Evolutionary conservation across 2,797 vertebrate genomes (phyloP), one percentile per base, ranked within the genome.

Genomic region (Chaetodon trifasciatus): DNA sequence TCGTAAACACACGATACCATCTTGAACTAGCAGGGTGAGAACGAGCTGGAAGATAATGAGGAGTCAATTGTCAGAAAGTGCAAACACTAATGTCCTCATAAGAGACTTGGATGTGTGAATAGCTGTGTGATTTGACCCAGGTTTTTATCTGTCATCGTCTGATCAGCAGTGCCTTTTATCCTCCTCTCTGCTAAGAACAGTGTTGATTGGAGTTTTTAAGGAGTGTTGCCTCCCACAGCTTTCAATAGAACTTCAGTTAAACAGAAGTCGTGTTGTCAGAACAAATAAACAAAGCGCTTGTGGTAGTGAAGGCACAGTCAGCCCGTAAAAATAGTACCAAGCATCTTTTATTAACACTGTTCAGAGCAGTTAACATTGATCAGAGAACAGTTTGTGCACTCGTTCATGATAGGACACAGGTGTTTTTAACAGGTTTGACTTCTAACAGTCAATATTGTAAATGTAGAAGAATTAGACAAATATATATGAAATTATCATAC

Each of bases 71-170:
- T 70, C 19, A 37, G 16, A 42, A 47, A 69, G 35, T 57, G 28
- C 28, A 76, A 13, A 40, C 35, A 3, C 42, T 69, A 21, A 5
- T 47, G 24, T 50, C 17, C 42, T 71, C 40, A 17, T 13, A 11
- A 32, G 56, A 71, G 62, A 60, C 8, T 2, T 21, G 50, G 56
- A 56, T 16, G 58, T 46, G 61, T n/a, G 21, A 61, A 56, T 35
- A 24, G 6, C 58, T 60, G 32, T 61, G 28, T 53, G 71, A 40
- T 76, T 49, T 50, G 58, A 82, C 62, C 15, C 3, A 7, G 0
- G 35, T 60, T 83, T 74, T 56, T 65, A 49, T 35, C 52, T 44
- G 58, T 60, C 52, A 71, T 53, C 16, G 11, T 56, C 24, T 72
- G 44, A 72, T 69, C 39, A 60, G 37, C 47, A 12, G 21, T 6